phyloP scores from a whole-genome alignment of 2,113 vertebrate genomes.

The Aphyosemion australe region DNA sequence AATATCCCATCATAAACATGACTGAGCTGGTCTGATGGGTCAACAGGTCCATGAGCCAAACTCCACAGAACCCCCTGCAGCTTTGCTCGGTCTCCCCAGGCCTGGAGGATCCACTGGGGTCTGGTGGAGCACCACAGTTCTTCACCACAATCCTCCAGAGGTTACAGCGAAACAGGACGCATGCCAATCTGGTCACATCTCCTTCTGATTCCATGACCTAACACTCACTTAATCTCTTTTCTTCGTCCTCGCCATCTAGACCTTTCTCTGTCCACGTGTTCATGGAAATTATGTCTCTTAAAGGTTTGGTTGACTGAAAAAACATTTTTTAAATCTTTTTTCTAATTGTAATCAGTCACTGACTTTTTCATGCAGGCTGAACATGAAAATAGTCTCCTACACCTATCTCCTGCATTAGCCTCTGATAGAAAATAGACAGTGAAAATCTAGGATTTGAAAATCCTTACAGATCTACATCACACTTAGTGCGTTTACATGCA shows the following conservation, averaged over 20 bases:
- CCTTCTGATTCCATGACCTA: slow-evolving; percentile 60
- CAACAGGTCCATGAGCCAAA: slow-evolving; percentile 59
- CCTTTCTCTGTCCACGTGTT: slow-evolving; percentile 42
- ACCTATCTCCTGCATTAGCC: no score
- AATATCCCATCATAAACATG: slow-evolving; percentile 75
- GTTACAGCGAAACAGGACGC: slow-evolving; percentile 20
- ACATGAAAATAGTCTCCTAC: no score
- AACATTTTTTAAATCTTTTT: no score
- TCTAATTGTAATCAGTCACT: no score
- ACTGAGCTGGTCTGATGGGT: slow-evolving; percentile 60
- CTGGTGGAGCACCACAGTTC: slow-evolving; percentile 23
- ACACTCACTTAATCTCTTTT: slow-evolving; percentile 51
- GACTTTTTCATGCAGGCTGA: no score
- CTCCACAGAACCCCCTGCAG: slow-evolving; percentile 53
- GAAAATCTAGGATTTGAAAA: no score
- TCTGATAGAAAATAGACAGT: no score
- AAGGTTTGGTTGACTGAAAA: no score
- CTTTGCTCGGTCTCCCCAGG: slow-evolving; percentile 47
- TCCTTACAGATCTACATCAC: no score
- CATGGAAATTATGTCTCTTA: slow-evolving; percentile 56
- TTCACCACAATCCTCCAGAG: slow-evolving; percentile 49
- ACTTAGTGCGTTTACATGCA: no score
- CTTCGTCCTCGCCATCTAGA: slow-evolving; percentile 4
- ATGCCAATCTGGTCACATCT: slow-evolving; percentile 50
- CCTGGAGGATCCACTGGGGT: slow-evolving; percentile 56